These are phyloP conservation scores for Lethocerus indicus DNA, from an alignment of 1,140 invertebrate genomes.

Conservation along the genomic window DNA sequence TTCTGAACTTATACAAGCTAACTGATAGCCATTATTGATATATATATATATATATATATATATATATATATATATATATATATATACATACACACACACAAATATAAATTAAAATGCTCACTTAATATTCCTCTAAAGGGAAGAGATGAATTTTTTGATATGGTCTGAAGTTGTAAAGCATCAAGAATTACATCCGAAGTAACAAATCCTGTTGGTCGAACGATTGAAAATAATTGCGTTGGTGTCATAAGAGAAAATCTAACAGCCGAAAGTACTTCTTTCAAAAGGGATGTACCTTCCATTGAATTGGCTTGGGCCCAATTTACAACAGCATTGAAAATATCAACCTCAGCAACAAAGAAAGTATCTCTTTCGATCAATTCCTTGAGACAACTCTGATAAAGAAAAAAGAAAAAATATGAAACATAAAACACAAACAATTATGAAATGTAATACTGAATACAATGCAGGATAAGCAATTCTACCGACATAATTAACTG, in stretches of 20 bases:
- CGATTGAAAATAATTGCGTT: constrained; percentile 70
- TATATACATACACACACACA: not conserved
- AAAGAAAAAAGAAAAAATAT: constrained; percentile 12
- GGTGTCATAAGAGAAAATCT: constrained; percentile 76
- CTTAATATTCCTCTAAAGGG: constrained; percentile 62
- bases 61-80: not conserved
- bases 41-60: not conserved
- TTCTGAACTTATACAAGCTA: not conserved
- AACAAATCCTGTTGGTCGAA: constrained; percentile 69
- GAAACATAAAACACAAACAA: no score
- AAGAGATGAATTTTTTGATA: constrained; percentile 55
- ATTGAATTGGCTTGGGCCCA: constrained; percentile 64
- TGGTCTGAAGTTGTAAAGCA: constrained; percentile 73
- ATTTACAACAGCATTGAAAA: constrained; percentile 71
- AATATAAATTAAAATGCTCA: constrained; percentile 24
- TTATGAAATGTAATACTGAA: no score
- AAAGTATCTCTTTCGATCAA: constrained; percentile 87
- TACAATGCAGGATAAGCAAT: no score
- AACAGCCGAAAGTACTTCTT: constrained; percentile 28
- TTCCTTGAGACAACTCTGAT: constrained; percentile 54
- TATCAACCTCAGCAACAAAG: constrained; percentile 87
- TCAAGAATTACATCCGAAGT: constrained; percentile 82
- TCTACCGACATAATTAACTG: no score
- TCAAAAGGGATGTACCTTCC: constrained; percentile 10
- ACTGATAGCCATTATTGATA: not conserved